These are phyloP conservation scores for Apotomis turbidana DNA, from an alignment of 2,888 invertebrate genomes.

Conservation along the genomic window DNA sequence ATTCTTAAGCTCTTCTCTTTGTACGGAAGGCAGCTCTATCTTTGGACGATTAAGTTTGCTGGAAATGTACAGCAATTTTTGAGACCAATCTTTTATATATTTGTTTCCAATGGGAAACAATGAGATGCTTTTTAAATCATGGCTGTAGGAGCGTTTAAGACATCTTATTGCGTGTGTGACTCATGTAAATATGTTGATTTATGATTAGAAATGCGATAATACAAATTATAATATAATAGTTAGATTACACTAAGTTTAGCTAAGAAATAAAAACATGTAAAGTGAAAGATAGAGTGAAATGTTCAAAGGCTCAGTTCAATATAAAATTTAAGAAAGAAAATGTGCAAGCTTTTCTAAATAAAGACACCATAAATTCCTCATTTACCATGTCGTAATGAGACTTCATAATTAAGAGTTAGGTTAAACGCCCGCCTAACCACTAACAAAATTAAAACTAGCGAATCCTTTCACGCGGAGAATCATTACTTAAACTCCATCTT, in stretches of 20 bases:
- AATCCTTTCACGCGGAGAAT: conserved; percentile 60
- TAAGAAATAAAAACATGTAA: too few species aligned
- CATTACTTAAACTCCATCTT: conserved; percentile 81
- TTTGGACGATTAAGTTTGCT: conserved; percentile 10
- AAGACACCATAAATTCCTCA: neutral
- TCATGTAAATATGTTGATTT: too few species aligned
- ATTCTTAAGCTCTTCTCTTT: conserved; percentile 3
- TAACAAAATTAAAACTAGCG: conserved; percentile 63
- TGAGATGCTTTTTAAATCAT: too few species aligned
- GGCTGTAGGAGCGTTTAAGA: too few species aligned
- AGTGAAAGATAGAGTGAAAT: too few species aligned
- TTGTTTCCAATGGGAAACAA: neutral
- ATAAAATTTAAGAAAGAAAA: neutral
- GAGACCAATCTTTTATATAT: conserved; percentile 4
- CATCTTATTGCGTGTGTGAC: too few species aligned
- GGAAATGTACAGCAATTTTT: neutral
- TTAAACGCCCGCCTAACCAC: conserved; percentile 54
- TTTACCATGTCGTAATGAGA: conserved; percentile 7
- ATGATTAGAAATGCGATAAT: too few species aligned
- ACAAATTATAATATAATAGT: too few species aligned
- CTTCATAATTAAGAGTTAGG: conserved; percentile 22
- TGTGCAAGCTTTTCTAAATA: neutral
- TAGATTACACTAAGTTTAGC: too few species aligned
- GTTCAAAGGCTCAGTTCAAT: too few species aligned
- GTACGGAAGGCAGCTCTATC: neutral